Evolutionary conservation across 1,140 invertebrate species (phyloP).

Genomic region (Bombyx mori): ASM3026992v2 NC_085116.1:11749501-11750000

Average conservation of each 20-base stretch:
- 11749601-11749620: background rate
- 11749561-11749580: conserved; percentile 3
- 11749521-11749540: conserved; percentile 3
- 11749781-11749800: conserved; percentile 58
- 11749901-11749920: conserved; percentile 30
- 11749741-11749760: conserved; percentile 61
- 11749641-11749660: background rate
- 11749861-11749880: conserved; percentile 54
- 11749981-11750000: too few relatives aligned
- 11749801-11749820: conserved; percentile 60
- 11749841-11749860: conserved; percentile 48
- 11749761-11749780: conserved; percentile 59
- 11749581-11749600: too few relatives aligned
- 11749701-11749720: conserved; percentile 43
- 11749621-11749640: background rate
- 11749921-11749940: conserved; percentile 19
- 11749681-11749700: conserved; percentile 39
- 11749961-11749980: too few relatives aligned
- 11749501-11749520: conserved; percentile 9
- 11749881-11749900: conserved; percentile 55
- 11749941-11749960: too few relatives aligned
- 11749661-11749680: conserved; percentile 4
- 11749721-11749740: conserved; percentile 50
- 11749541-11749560: conserved; percentile 13
- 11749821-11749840: conserved; percentile 52